Evolutionary conservation across 2,113 vertebrate genomes (phyloP).

Genomic region (Acrocephalus arundinaceus): DNA sequence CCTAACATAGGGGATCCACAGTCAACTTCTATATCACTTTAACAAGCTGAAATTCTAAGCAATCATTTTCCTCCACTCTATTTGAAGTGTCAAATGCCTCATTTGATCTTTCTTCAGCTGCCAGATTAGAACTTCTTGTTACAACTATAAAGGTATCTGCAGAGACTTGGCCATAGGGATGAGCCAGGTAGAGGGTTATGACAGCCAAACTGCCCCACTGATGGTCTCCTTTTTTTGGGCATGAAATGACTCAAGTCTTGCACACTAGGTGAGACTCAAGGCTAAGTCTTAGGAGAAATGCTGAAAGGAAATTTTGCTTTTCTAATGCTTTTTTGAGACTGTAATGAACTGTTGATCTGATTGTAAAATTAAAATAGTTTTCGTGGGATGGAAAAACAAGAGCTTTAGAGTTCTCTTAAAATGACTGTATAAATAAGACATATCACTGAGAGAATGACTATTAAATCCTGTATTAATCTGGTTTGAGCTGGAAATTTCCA

Average conservation of each 20-base stretch:
- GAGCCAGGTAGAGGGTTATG: background rate
- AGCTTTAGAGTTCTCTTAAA: background rate
- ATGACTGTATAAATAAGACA: background rate
- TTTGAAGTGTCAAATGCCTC: background rate
- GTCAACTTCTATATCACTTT: background rate
- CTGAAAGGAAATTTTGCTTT: background rate
- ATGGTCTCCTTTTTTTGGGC: background rate
- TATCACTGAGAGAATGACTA: background rate
- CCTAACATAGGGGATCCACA: fast-evolving
- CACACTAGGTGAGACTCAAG: background rate
- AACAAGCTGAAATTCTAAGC: background rate
- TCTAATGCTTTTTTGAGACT: background rate
- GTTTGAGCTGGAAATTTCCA: slow-evolving; percentile 1
- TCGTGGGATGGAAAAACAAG: background rate
- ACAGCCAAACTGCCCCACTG: background rate
- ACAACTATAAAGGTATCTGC: background rate
- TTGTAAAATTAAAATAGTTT: background rate
- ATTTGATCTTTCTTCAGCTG: background rate
- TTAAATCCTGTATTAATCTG: background rate
- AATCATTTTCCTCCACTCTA: background rate
- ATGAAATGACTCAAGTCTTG: background rate
- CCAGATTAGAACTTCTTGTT: background rate
- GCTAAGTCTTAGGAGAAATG: background rate
- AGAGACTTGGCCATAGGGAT: background rate
- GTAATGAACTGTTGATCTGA: background rate